Conservation (phyloP, 2,888 invertebrate species). For the Amblyjoppa fuscipennis region DNA sequence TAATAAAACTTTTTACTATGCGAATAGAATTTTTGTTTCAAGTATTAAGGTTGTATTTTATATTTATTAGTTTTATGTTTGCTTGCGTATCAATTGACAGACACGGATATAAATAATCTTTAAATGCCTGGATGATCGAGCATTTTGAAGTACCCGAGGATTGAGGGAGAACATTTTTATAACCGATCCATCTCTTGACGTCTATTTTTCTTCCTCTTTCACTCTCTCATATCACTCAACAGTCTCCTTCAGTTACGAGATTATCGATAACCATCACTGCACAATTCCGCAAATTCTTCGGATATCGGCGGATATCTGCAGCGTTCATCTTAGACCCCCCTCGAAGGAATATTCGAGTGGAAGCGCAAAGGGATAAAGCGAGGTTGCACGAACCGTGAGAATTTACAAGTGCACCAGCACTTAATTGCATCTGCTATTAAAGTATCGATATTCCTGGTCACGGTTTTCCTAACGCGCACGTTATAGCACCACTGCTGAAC, state of each 20-base stretch:
- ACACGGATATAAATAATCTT: too few relatives aligned
- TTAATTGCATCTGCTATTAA: constrained; percentile 25
- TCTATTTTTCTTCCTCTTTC: constrained; percentile 10
- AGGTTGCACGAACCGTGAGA: background rate
- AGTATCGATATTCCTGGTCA: constrained; percentile 15
- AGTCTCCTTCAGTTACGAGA: constrained; percentile 35
- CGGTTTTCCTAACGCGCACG: background rate
- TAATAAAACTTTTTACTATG: too few relatives aligned
- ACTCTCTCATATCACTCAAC: constrained; percentile 25
- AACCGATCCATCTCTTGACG: background rate
- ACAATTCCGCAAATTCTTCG: constrained; percentile 56
- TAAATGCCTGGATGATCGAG: too few relatives aligned
- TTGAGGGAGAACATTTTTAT: constrained; percentile 7
- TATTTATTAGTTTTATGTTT: too few relatives aligned
- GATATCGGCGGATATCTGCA: constrained; percentile 51
- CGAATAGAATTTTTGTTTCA: too few relatives aligned
- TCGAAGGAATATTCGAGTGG: background rate
- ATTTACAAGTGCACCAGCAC: background rate
- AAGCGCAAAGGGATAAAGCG: background rate
- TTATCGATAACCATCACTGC: constrained; percentile 60
- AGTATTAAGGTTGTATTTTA: too few relatives aligned
- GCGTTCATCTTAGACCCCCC: background rate
- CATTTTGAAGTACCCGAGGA: background rate
- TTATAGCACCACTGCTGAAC: background rate
- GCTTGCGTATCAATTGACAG: too few relatives aligned